Evolutionary conservation across 2,797 vertebrate genomes (phyloP), one percentile per base, ranked within the genome.

Genomic region (Lophius americanus): DNA sequence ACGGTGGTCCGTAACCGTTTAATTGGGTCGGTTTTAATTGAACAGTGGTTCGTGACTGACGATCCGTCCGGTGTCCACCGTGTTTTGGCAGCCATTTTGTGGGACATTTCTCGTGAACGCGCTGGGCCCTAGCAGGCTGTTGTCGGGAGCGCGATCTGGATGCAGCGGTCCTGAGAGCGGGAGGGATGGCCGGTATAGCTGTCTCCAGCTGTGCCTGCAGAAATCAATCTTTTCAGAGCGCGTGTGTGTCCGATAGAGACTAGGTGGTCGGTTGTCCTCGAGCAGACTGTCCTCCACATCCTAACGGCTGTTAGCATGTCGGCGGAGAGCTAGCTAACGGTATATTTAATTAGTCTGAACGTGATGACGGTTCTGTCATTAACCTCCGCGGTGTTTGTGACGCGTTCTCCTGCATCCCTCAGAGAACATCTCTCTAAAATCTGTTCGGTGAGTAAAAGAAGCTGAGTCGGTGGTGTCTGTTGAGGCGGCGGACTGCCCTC

Each of bases 11-110:
- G 23, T 23, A 23, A 23, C 23, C 23, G 23, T 23, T 23, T 23
- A 23, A 23, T 23, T 23, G 23, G 23, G 23, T 23, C 23, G 23
- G 23, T 1, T 23, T 23, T 23, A 23, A 23, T 23, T 23, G 23
- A 23, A 23, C 23, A 23, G 23, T 23, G 23, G 23, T 23, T 23
- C 23, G 23, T 23, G 23, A 23, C 23, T 23, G 23, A 23, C 23
- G 23, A 23, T 23, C 23, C 23, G 23, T 2, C 23, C 23, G 23
- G 23, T 23, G 43, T 44, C 43, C 10, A 10, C 4, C 43, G 10
- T 95, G 94, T 95, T 96, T 95, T 93, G 94, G 95, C 95, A 88
- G 94, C 94, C 94, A 95, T 95, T 95, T 95, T 95, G 93, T 94
- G 90, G 88, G 88, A 85, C 80, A 70, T 73, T 64, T 86, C 68